Evolutionary conservation across 2,888 invertebrate genomes (phyloP).

Genomic region (Zygothrica quintamaculata): DNA sequence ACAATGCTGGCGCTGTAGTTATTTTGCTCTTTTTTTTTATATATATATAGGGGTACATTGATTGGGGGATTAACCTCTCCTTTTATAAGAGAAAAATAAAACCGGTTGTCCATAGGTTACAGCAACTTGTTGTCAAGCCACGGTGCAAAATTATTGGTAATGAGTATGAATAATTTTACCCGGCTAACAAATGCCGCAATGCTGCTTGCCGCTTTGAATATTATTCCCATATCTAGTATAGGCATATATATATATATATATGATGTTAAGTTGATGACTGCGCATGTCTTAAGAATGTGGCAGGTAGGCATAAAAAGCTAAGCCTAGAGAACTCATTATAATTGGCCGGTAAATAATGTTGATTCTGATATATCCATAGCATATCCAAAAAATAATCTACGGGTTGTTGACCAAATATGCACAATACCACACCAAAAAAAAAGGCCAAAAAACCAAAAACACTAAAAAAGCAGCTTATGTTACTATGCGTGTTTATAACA

Average conservation of each 20-base stretch:
- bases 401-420: constrained; percentile 24
- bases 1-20: constrained; percentile 23
- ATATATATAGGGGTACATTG: no score
- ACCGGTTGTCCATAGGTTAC: constrained; percentile 53
- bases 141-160: constrained; percentile 42
- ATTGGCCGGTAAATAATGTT: constrained; percentile 67
- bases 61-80: constrained; percentile 8
- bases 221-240: no score
- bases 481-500: constrained; percentile 53
- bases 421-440: constrained; percentile 22
- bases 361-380: constrained; percentile 29
- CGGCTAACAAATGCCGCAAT: constrained; percentile 21
- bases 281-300: constrained; percentile 15
- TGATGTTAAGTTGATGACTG: constrained; percentile 17
- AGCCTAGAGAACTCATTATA: constrained; percentile 45
- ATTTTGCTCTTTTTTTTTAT: no score
- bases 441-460: no score
- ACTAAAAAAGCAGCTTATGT: constrained; percentile 21
- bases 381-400: not conserved
- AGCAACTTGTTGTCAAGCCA: constrained; percentile 33
- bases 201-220: constrained; percentile 9
- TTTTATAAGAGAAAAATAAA: constrained; percentile 52
- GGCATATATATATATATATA: not conserved
- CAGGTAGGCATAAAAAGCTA: constrained; percentile 1
- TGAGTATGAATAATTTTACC: constrained; percentile 52